Conservation (phyloP, 2,797 vertebrate genomes). For the Vireo griseus region DNA sequence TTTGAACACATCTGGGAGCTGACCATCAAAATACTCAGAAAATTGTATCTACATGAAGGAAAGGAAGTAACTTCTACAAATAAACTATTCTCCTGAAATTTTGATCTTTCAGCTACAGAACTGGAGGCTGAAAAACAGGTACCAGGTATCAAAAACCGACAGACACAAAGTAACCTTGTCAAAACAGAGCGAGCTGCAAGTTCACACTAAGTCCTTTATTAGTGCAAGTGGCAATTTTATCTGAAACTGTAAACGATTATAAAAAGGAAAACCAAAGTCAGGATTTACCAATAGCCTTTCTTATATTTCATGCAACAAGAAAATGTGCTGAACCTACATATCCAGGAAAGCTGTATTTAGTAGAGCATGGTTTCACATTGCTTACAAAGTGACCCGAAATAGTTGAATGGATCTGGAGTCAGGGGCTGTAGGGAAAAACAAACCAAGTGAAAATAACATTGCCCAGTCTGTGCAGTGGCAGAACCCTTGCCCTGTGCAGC, state of each 20-base stretch:
- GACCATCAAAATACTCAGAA: not conserved
- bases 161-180: not conserved
- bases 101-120: not conserved
- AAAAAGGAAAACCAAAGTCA: constrained; percentile 6
- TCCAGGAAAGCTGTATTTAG: not conserved
- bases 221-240: not conserved
- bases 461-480: not conserved
- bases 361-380: not conserved
- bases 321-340: not conserved
- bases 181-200: not conserved
- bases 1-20: not conserved
- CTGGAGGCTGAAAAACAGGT: not conserved
- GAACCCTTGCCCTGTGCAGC: not conserved
- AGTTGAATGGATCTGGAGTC: not conserved
- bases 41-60: not conserved
- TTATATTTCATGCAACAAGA: not conserved
- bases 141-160: not conserved
- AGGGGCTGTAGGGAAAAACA: not conserved
- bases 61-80: not conserved
- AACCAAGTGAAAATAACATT: not conserved
- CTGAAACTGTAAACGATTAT: not conserved
- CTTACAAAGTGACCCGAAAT: not conserved
- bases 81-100: not conserved
- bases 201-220: not conserved
- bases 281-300: not conserved